phyloP scores from a whole-genome alignment of 2,888 invertebrate genomes.

The Zhuqinia jingwanae region DNA sequence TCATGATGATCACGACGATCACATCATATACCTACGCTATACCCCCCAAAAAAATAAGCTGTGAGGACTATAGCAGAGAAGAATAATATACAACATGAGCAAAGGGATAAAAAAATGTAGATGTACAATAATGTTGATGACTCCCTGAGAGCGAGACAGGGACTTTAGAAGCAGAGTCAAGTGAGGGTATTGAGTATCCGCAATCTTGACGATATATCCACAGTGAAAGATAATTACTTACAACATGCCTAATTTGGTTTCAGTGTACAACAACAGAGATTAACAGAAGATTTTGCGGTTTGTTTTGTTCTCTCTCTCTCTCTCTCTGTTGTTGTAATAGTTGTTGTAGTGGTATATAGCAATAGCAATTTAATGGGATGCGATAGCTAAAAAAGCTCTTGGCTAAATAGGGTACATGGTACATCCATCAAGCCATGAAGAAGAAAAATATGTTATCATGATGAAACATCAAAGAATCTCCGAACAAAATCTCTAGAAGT shows the following conservation, averaged over 20 bases:
- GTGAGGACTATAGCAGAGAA: too few relatives aligned
- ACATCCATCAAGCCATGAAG: constrained; percentile 7
- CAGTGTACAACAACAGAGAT: constrained; percentile 17
- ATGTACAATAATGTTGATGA: too few relatives aligned
- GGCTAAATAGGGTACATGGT: background rate
- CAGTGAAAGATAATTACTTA: constrained; percentile 46
- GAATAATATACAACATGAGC: too few relatives aligned
- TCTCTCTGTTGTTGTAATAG: background rate
- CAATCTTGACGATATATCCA: background rate
- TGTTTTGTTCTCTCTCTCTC: constrained; percentile 5
- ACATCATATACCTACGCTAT: too few relatives aligned
- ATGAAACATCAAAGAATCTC: constrained; percentile 46
- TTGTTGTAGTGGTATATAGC: background rate
- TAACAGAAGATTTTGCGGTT: constrained; percentile 43
- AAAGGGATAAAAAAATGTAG: too few relatives aligned
- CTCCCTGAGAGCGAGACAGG: too few relatives aligned
- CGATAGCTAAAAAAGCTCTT: background rate
- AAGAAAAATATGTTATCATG: background rate
- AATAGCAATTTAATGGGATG: too few relatives aligned
- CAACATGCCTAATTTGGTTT: constrained; percentile 61
- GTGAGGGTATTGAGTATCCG: too few relatives aligned
- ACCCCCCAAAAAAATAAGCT: too few relatives aligned
- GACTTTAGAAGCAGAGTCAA: too few relatives aligned
- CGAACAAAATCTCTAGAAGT: constrained; percentile 28
- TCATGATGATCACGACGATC: too few relatives aligned